These are phyloP conservation scores for Montipora cactus DNA, from an alignment of 64 coral and sea anemone species.

Conservation along the genomic window DNA sequence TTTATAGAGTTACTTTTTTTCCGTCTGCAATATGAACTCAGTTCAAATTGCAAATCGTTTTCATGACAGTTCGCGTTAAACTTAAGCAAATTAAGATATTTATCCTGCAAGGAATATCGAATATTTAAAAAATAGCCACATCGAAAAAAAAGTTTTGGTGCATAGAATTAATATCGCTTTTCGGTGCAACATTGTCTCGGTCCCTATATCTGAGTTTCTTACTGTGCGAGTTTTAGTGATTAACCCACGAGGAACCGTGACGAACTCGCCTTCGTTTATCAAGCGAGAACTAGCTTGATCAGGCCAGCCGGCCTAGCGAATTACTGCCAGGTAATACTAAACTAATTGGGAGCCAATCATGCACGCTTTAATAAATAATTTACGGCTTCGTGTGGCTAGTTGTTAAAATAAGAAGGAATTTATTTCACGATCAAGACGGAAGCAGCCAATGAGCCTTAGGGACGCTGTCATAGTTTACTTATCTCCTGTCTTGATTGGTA, in stretches of 20 bases:
- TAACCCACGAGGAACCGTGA: not conserved
- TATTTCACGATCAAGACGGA: not conserved
- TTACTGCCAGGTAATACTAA: constrained; percentile 31
- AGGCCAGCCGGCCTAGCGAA: not conserved
- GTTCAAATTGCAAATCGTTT: not conserved
- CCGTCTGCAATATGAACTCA: not conserved
- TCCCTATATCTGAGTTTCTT: not conserved
- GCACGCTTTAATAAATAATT: constrained; percentile 42
- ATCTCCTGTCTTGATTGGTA: constrained; percentile 14
- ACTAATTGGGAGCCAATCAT: constrained; percentile 49
- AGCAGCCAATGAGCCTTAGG: constrained; percentile 29
- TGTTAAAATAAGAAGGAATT: constrained; percentile 36
- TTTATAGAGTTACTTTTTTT: not conserved
- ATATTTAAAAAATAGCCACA: not conserved
- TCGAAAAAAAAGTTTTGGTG: not conserved
- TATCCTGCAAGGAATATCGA: constrained; percentile 14
- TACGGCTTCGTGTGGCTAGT: constrained; percentile 35
- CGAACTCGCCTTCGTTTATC: not conserved
- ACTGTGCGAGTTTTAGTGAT: no score
- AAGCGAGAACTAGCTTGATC: not conserved
- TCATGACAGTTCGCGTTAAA: constrained; percentile 5
- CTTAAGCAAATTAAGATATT: constrained; percentile 42
- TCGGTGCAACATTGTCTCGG: not conserved
- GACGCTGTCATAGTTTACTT: constrained; percentile 5
- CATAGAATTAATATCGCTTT: no score